Evolutionary conservation across 2,797 vertebrate genomes (phyloP).

Genomic region (Microhierax caerulescens): DNA sequence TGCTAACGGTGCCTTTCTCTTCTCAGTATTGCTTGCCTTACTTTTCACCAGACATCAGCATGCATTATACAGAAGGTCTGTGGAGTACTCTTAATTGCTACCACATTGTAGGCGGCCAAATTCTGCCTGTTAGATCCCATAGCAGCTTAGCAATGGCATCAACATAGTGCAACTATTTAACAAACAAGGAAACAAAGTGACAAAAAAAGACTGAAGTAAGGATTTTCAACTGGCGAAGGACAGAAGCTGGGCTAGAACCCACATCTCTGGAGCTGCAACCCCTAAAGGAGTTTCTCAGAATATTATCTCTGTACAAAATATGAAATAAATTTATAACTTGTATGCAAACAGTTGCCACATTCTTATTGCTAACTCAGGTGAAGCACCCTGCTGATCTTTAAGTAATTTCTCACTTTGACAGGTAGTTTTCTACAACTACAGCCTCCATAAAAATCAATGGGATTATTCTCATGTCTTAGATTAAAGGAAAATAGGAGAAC

Average conservation of each 20-base stretch:
- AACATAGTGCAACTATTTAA: neutral
- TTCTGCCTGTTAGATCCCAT: neutral
- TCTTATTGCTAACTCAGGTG: neutral
- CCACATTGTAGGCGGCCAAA: rapidly evolving
- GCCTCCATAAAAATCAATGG: neutral
- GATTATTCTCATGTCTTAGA: neutral
- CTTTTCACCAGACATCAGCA: too few relatives aligned
- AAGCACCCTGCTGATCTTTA: neutral
- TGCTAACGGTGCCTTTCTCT: neutral
- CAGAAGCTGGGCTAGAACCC: neutral
- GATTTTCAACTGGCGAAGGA: neutral
- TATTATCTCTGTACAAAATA: neutral
- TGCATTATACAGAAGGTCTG: too few relatives aligned
- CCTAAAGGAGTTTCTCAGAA: neutral
- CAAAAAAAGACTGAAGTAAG: neutral
- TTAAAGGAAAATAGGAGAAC: neutral
- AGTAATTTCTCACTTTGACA: neutral
- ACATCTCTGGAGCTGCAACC: neutral
- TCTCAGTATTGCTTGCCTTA: neutral
- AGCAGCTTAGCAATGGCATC: neutral
- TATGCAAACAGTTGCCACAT: neutral
- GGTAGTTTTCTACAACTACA: neutral
- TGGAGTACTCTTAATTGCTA: too few relatives aligned
- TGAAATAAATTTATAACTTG: neutral
- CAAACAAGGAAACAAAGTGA: neutral